Evolutionary conservation across 1,140 invertebrate species (phyloP), one percentile per base, ranked within the genome.

Genomic region (Conus betulinus): DNA sequence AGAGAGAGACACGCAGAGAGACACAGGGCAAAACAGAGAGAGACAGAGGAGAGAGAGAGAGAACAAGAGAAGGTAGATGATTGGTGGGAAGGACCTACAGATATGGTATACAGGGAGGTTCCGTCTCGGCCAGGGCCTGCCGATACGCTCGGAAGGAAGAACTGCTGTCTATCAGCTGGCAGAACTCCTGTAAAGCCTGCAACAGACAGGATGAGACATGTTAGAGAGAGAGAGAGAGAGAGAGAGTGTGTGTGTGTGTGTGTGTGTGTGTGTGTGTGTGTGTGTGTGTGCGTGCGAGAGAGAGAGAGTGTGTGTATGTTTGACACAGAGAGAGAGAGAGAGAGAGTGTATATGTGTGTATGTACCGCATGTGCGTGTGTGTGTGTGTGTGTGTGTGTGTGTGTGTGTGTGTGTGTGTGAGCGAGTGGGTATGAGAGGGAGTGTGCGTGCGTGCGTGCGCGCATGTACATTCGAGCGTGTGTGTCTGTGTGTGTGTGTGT

Each of bases 101-200:
- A 94, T 99, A 99, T 51, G 99, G 99, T 96, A 99, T 99, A 95
- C 99, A 99, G 52, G 99, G 99, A 52, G 99, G 98, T 93, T 98
- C 97, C 17, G 98, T 98, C 94, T 99, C 98, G 60, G 98, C 97
- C 89, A 99, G 96, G 57, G 98, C 98, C 94, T 97, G 97, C 90
- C 99, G 96, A 95, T 99, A 99, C 23, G 98, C 98, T 92, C 98
- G 96, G 96, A 99, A 99, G 92, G 98, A 99, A 55, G 97, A 98
- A 20, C 98, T 98, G 91, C 98, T 99, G 95, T 99, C 99, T 91
- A 99, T 99, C 81, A 99, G 96, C 51, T 97, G 97, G 95, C 98
- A 98, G 95, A 99, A 98, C 93, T 99, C 98, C 93, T 98, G 98
- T 89, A 99, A 96, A 87, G 98, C 97, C 96, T 94, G 91, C 63